Evolutionary conservation across 1,140 invertebrate species (phyloP).

Genomic region (Temnothorax nylanderi): DNA sequence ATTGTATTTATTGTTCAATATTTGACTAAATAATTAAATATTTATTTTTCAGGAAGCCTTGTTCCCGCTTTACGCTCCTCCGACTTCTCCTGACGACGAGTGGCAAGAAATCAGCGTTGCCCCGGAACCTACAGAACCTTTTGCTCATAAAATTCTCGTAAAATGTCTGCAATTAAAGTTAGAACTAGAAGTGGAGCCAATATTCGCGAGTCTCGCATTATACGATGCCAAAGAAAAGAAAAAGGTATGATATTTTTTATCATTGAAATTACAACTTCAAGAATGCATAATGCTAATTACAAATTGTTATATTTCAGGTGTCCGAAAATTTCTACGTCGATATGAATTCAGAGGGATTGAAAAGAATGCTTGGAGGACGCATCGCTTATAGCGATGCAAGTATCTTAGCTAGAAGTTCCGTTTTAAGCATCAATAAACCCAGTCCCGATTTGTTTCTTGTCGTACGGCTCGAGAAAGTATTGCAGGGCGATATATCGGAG

Average conservation of each 20-base stretch:
- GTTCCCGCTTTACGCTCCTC: slow-evolving; percentile 92
- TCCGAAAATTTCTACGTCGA: slow-evolving; percentile 99
- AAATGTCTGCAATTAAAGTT: slow-evolving; percentile 95
- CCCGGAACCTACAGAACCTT: slow-evolving; percentile 91
- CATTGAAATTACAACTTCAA: background rate
- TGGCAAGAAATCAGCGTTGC: slow-evolving; percentile 91
- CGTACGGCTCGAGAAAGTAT: slow-evolving; percentile 95
- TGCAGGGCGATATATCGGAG: slow-evolving; percentile 97
- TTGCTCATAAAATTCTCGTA: slow-evolving; percentile 94
- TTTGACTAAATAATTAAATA: background rate
- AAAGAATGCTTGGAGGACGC: slow-evolving; percentile 94
- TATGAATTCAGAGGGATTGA: slow-evolving; percentile 94
- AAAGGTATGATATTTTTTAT: slow-evolving; percentile 87
- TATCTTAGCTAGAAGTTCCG: slow-evolving; percentile 93
- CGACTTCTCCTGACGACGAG: slow-evolving; percentile 91
- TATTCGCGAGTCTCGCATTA: slow-evolving; percentile 96
- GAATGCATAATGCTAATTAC: background rate
- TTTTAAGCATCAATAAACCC: slow-evolving; percentile 95
- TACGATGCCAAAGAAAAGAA: slow-evolving; percentile 97
- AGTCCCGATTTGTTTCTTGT: slow-evolving; percentile 96
- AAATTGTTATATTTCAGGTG: slow-evolving; percentile 69
- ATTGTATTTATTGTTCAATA: no score
- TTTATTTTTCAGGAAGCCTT: slow-evolving; percentile 87
- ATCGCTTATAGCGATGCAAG: slow-evolving; percentile 93
- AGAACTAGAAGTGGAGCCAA: slow-evolving; percentile 96